Evolutionary conservation across 2,113 vertebrate genomes (phyloP).

Genomic region (Limanda limanda): DNA sequence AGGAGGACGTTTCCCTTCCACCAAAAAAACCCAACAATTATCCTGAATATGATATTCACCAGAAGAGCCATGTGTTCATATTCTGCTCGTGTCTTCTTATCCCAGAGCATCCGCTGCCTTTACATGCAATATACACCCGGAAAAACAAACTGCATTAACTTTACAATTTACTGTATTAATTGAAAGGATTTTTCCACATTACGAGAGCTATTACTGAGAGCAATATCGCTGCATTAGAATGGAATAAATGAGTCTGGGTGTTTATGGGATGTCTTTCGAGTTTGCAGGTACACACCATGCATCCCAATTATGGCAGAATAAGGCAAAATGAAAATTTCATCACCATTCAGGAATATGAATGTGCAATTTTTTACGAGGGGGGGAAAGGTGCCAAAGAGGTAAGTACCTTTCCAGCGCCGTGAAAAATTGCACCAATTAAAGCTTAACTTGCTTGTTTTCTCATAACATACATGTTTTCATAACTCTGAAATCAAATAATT

Average conservation of each 20-base stretch:
- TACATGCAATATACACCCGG: constrained; percentile 16
- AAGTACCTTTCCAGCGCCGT: constrained; percentile 94
- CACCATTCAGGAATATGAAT: constrained; percentile 94
- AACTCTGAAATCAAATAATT: constrained; percentile 99
- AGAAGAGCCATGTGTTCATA: constrained; percentile 13
- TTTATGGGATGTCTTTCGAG: constrained; percentile 62
- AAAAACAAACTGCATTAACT: constrained; percentile 62
- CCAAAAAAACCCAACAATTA: constrained; percentile 35
- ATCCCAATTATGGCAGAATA: constrained; percentile 83
- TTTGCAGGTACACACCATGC: constrained; percentile 82
- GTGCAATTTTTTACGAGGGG: constrained; percentile 91
- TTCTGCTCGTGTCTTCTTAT: constrained; percentile 15
- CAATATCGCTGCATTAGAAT: constrained; percentile 67
- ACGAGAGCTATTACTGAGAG: constrained; percentile 67
- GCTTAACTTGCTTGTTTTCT: constrained; percentile 98
- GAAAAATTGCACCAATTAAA: constrained; percentile 99
- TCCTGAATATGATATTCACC: constrained; percentile 24
- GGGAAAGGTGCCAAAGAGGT: constrained; percentile 92
- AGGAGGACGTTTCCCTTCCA: constrained; percentile 6
- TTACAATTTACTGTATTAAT: constrained; percentile 73
- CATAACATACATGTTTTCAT: constrained; percentile 99
- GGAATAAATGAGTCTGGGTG: constrained; percentile 65
- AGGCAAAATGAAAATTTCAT: constrained; percentile 82
- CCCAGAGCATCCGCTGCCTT: constrained; percentile 4
- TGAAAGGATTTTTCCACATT: constrained; percentile 70